Base-by-base conservation (phyloP, 2,797 vertebrate species). In the Eptatretus atami region DNA sequence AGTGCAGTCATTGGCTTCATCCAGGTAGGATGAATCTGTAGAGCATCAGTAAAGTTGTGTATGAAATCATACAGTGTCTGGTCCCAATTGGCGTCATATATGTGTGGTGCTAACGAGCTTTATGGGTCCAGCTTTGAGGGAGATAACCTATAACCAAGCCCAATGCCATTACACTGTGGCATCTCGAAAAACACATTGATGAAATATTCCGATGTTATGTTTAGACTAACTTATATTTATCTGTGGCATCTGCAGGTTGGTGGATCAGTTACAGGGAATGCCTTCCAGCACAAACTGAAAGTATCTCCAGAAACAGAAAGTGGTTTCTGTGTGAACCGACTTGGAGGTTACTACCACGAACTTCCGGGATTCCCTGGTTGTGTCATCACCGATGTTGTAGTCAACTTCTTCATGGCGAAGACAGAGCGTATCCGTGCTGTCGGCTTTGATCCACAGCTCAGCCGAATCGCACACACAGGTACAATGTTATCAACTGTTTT, bases 391-490 rank as follows among this genome's bases (percentile, higher is more conserved):
- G 86, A 93, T n/a, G 84, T 75, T 0, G 79, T 85, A 3, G 78
- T 88, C 54, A 93, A 93, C 74, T 93, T 93, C 72, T 93, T 93
- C 69, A 74, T 92, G 74, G 85, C 73, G 10, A 76, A 72, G 25
- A 88, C 82, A 0, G 77, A 82, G 53, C 84, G 83, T 69, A 70
- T 86, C 63, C 78, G 70, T 11, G 76, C 80, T 66, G 81, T 79
- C 19, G 83, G 83, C 25, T 93, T 93, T 63, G 79, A 90, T 67
- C 84, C 85, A 2, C 78, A 75, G 1, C 70, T 90, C 68, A 71
- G 74, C 61, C 73, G 82, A 0, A 68, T 69, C 1, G 85, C 70
- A 1, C 85, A 90, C 69, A 69, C 88, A 44, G 85, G 85, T 87
- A 67, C 57, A 44, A 44, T 44, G 31, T 8, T 44, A 44, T 44